A percentile compares a stretch with the other conserved stretches of the same genome.
phyloP scores from a whole-genome alignment of 2,113 vertebrate genomes.

The Hypocryptadius cinnamomeus region DNA sequence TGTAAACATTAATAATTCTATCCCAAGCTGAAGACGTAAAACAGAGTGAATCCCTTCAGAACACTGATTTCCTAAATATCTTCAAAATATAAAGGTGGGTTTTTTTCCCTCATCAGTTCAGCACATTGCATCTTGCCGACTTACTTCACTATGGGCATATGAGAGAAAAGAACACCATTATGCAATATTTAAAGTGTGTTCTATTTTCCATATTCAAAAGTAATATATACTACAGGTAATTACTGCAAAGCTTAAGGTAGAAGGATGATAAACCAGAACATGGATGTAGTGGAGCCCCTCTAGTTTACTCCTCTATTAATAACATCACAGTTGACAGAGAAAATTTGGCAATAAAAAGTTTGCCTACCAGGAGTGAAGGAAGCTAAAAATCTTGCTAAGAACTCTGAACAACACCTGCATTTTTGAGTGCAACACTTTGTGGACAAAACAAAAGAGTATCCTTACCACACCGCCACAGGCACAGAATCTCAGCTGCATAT shows the following conservation, averaged over 20 bases:
- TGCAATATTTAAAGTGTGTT: not conserved
- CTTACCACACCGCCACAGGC: not conserved
- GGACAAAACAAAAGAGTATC: not conserved
- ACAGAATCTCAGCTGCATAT: not conserved
- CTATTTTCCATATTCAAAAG: not conserved
- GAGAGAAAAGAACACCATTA: not conserved
- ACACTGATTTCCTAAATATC: not conserved
- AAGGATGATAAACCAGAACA: not conserved
- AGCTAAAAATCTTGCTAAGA: not conserved
- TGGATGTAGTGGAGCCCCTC: accelerated
- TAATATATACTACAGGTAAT: not conserved
- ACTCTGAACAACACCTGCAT: not conserved
- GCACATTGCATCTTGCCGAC: not conserved
- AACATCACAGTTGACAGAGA: accelerated
- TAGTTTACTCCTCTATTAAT: not conserved
- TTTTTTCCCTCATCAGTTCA: not conserved
- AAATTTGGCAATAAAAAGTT: not conserved
- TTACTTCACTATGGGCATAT: not conserved
- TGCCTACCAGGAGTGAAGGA: not conserved
- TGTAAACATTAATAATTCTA: not conserved
- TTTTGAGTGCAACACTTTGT: not conserved
- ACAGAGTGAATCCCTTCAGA: not conserved
- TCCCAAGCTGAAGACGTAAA: not conserved
- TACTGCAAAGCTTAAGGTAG: not conserved
- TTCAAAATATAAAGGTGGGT: not conserved